These are phyloP conservation scores for Uromys caudimaculatus DNA, from an alignment of 2,797 vertebrate species.

Conservation along the genomic window DNA sequence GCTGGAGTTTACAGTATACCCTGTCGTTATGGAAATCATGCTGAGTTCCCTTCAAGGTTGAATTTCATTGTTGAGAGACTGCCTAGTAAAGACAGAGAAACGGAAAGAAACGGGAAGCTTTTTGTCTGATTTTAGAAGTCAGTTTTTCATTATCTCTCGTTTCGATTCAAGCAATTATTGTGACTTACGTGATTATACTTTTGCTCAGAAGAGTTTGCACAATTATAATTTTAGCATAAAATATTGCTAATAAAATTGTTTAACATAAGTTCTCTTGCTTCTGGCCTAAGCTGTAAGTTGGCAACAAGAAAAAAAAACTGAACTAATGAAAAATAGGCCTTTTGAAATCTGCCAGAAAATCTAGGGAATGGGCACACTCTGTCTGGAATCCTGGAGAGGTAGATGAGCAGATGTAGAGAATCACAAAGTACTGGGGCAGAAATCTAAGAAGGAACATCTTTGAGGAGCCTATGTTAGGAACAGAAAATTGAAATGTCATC, in stretches of 20 bases:
- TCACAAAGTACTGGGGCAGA: background rate
- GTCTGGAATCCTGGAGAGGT: background rate
- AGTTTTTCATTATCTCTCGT: background rate
- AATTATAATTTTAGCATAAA: slow-evolving; percentile 33
- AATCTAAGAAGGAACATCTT: background rate
- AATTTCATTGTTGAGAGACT: slow-evolving; percentile 34
- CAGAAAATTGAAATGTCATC: background rate
- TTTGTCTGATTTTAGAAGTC: background rate
- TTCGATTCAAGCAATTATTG: slow-evolving; percentile 31
- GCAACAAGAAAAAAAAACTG: background rate
- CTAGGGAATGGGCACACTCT: background rate
- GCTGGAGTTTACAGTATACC: background rate
- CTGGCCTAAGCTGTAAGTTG: background rate
- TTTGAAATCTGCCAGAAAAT: background rate
- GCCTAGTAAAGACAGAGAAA: background rate
- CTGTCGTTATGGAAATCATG: slow-evolving; percentile 10
- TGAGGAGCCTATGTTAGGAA: background rate
- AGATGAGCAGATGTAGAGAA: background rate
- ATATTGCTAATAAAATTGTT: background rate
- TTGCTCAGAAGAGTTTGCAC: too few species aligned
- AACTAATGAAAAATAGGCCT: background rate
- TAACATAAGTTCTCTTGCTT: background rate
- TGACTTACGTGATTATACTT: background rate
- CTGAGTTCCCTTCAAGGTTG: background rate
- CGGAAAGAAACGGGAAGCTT: background rate